A percentile compares a stretch with the other conserved stretches of the same genome.
These are phyloP conservation scores for Alloscopus bannaensis DNA, from an alignment of 2,888 invertebrate genomes.

Conservation along the genomic window DNA sequence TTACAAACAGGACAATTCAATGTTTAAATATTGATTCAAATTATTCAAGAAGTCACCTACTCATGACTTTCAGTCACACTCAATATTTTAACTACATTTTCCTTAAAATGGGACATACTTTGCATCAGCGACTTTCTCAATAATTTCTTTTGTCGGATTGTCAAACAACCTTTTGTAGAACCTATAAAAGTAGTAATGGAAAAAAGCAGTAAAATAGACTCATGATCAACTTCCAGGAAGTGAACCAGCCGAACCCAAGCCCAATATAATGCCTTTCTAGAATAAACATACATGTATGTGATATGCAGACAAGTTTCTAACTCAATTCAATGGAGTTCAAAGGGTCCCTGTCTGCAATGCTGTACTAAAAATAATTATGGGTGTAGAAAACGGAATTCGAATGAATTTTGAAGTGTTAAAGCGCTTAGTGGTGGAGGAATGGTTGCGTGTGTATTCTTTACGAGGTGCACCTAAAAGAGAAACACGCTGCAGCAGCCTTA, in stretches of 20 bases:
- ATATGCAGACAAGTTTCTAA: no score
- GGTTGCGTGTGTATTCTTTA: no score
- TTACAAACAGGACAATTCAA: no score
- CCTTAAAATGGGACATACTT: constrained; percentile 33
- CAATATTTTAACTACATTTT: background rate
- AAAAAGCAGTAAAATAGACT: constrained; percentile 33
- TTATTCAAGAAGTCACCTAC: background rate
- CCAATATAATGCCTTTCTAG: no score
- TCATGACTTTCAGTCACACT: background rate
- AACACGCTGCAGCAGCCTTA: background rate
- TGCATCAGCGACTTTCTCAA: constrained; percentile 46
- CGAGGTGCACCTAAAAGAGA: no score
- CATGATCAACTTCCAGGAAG: constrained; percentile 46
- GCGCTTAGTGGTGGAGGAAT: no score
- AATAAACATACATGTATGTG: no score
- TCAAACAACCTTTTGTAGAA: constrained; percentile 54
- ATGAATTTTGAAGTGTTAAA: no score
- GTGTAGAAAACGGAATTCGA: no score
- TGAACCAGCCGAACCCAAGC: no score
- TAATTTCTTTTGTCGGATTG: constrained; percentile 42
- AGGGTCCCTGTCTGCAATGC: background rate
- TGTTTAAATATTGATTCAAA: no score
- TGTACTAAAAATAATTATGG: no score
- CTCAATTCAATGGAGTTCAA: background rate
- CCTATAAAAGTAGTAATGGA: background rate